Base-by-base conservation (phyloP, 1,140 invertebrate genomes). In the Drosophila pallidifrons region DNA sequence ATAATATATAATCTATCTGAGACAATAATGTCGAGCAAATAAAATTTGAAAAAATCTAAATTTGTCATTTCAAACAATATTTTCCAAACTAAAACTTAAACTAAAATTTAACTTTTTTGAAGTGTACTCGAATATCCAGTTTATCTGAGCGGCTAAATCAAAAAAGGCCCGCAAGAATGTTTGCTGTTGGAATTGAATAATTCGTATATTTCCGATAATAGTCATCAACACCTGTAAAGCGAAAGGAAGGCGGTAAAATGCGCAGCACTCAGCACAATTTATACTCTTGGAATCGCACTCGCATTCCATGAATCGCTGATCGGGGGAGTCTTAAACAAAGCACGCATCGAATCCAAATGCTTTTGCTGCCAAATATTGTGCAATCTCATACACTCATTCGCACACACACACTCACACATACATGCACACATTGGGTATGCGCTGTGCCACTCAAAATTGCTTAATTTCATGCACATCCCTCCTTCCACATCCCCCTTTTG, bases 401-500 rank as follows among this genome's bases (percentile, higher is more conserved):
- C 38, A 25, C 52, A 43, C 52, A 15, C n/a, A 20, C 15, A 67
- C n/a, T 13, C 15, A 67, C 30, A 15, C 20, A 46, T 6, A 46
- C 10, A 28, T 5, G 30, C 64, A 35, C 3, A 3, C 35, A 10
- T 38, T 43, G n/a, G 41, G 7, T 20, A 51, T 68, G 1, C 58
- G 30, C n/a, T 59, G 66, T 51, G 57, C 30, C 60, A 43, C 51
- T 49, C 30, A 72, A 66, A 72, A 76, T 76, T 76, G 69, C 74
- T 76, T 66, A 72, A 76, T 76, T 72, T 76, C 74, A 76, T 72
- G 60, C 55, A 72, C 69, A 76, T 59, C n/a, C 54, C 54, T n/a
- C 15, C 46, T 8, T 46, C 8, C 7, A 38, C 35, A 20, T 57
- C 5, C 25, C 47, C 30, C 6, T 43, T 51, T 1, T 75, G 65